Base-by-base conservation (phyloP, 2,888 invertebrate species). In the Anagyrus pseudococci region DNA sequence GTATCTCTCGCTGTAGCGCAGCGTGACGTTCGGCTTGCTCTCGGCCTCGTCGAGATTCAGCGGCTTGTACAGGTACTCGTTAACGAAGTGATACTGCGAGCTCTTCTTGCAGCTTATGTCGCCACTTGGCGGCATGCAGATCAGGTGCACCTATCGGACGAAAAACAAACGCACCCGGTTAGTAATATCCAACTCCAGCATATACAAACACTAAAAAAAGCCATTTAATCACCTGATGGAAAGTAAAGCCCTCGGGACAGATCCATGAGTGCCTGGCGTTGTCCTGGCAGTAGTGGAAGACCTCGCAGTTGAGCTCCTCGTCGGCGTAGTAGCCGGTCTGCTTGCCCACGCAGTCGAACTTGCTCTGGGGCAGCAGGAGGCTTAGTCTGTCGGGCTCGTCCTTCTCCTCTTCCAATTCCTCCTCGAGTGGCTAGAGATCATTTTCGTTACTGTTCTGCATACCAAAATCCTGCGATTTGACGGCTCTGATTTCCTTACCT, bases 251-350 rank as follows among this genome's bases (percentile, higher is more conserved):
- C 73, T 94, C 93, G 0, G 95, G 95, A 73, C 95, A 96, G 73
- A 95, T 90, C 94, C 95, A 96, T 2, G 94, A 94, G 81, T 95
- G 94, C 75, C 89, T 90, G 41, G 91, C 91, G 72, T 89, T 92
- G 71, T 93, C 94, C 77, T 94, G 93, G 77, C 95, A 95, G 81
- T 95, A 95, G 78, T 95, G 95, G 87, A 95, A 96, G 41, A 95
- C 93, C 82, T 95, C 94, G 76, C 95, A 96, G 73, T 88, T 88
- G 23, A 96, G 85, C 47, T 91, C 91, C 74, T 93, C 92, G 75
- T 95, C 95, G 25, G 95, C 95, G 77, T 95, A 95, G 82, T 95
- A 96, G 8, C 95, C 95, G 13, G 92, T 91, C 76, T 91, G 91
- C 76, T 90, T 91, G 73, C 86, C 87, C 41, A 85, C 85, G 79